phyloP scores from a whole-genome alignment of 1,140 invertebrate species.

The Agrypnia vestita region DNA sequence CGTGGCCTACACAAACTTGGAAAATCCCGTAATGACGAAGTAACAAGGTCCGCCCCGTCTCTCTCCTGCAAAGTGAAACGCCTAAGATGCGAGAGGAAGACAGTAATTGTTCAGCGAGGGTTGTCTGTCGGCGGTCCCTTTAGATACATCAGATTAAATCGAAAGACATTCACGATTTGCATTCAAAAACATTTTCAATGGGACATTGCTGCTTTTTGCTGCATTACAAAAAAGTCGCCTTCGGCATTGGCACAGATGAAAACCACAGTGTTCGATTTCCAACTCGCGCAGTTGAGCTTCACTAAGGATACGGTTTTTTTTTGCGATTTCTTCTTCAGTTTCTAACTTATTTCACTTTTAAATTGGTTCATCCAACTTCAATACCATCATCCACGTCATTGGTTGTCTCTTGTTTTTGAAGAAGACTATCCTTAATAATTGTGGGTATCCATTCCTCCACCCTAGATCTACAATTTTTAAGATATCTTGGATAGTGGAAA shows the following conservation, averaged over 20 bases:
- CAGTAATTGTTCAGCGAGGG: slow-evolving; percentile 25
- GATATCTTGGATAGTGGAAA: no score
- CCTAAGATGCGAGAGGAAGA: slow-evolving; percentile 15
- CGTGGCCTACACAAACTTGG: slow-evolving; percentile 21
- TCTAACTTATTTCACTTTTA: no score
- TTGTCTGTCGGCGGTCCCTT: slow-evolving; percentile 59
- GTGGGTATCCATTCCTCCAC: no score
- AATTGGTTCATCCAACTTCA: no score
- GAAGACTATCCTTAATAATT: no score
- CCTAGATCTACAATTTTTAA: no score
- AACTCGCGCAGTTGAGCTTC: neutral
- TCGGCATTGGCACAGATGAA: neutral
- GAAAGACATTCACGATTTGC: slow-evolving; percentile 62
- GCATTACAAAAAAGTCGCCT: slow-evolving; percentile 56
- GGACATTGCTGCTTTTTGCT: slow-evolving; percentile 55
- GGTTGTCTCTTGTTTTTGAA: no score
- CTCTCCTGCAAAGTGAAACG: neutral
- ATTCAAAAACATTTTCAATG: slow-evolving; percentile 62
- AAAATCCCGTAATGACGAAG: neutral
- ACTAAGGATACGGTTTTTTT: neutral
- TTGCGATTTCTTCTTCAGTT: no score
- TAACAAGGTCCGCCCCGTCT: slow-evolving; percentile 11
- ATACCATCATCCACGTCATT: no score
- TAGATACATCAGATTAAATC: slow-evolving; percentile 62
- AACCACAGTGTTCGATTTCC: neutral